Evolutionary conservation across 2,797 vertebrate species (phyloP), one percentile per base, ranked within the genome.

Genomic region (Syncerus caffer): DNA sequence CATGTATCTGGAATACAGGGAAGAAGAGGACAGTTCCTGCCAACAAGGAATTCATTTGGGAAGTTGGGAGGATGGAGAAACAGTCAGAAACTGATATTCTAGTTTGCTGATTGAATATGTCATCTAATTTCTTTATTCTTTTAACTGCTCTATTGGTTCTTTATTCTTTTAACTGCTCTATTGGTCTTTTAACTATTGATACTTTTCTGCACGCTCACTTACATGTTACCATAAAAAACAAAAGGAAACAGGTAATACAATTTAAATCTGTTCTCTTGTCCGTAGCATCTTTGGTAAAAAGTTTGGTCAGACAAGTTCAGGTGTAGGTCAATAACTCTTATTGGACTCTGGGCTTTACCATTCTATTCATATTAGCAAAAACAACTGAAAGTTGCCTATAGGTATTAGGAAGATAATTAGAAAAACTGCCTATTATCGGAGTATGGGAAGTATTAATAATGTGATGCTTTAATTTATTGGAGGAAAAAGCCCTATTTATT

Each of bases 311-410:
- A 78, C 90, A 94, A 93, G 15, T 84, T 93, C 57, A 93, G 58
- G 42, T 78, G 15, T 42, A 94, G 3, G n/a, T 80, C 82, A 87
- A 0, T 85, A 80, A 29, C 53, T 84, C 80, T 55, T 89, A 58
- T 1, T 79, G 42, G 45, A 50, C 31, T 90, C 64, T 79, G 31
- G 62, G 53, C 7, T 92, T 96, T 93, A 89, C 23, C 45, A 34
- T 62, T 96, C 62, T 85, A n/a, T n/a, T 86, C 79, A 82, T 85
- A 53, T 71, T 34, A 95, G 25, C 47, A 95, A 94, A 47, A 95
- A 88, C 13, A 94, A 89, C 0, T 78, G 58, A 79, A 89, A 71
- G 62, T 19, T 86, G n/a, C 67, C 50, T 93, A n/a, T 42, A 89
- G 34, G 21, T 67, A 71, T 89, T 58, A 83, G 31, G 60, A 58